Evolutionary conservation across 2,797 vertebrate species (phyloP), one percentile per base, ranked within the genome.

Genomic region (Rhyacichthys aspro): DNA sequence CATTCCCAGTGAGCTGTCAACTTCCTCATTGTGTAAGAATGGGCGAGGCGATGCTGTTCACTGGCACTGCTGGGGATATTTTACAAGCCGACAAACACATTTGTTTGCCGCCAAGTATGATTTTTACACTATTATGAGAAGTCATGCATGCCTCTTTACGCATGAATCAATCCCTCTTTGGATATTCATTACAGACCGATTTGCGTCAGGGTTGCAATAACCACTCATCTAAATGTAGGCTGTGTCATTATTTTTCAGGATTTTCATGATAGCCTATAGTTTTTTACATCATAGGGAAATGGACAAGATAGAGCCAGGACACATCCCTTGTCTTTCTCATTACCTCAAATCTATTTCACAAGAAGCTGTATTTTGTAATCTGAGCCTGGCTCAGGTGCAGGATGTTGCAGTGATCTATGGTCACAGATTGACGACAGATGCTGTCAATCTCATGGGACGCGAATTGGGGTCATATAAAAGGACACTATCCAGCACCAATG

Each of bases 371-470:
- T 45, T 11, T 17, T 73, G 80, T 83, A 74, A 85, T 74, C 55
- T 80, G 84, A 83, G 63, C 59, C 17, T 5, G 87, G 86, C 82
- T 91, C 90, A 91, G 92, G 89, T 92, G 92, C 86, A 73, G 77
- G 47, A 23, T 74, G 50, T 59, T 60, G 74, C 57, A 52, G 33
- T 62, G 75, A 65, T 78, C 67, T 54, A 52, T 64, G 64, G 53
- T 32, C 74, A 66, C 81, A 76, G 76, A 87, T 48, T 79, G 76
- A 69, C 65, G 81, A 66, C 90, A 90, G 88, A 87, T 90, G 89
- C 46, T 52, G 54, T 58, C 34, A 12, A 43, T 83, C 84, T 73
- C 85, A 28, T 49, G 83, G 81, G 87, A 84, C 76, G 70, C 67
- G 70, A 57, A 75, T 67, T 72, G 42, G 45, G 17, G 70, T 65